Evolutionary conservation across 2,113 vertebrate genomes (phyloP).

Genomic region (Apodemus sylvaticus): DNA sequence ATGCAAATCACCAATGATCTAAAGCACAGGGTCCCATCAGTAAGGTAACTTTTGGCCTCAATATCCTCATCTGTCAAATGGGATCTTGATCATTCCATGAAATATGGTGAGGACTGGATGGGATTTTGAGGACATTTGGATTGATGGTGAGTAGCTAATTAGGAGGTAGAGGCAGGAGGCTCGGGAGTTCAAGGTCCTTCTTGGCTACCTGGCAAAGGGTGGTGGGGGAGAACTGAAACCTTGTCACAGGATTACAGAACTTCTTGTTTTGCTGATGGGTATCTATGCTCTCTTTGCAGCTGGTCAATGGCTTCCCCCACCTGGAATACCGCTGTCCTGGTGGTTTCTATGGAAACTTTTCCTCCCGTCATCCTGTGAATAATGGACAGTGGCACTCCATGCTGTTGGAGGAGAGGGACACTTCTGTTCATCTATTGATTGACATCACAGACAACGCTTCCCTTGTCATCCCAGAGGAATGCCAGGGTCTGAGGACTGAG

Average conservation of each 20-base stretch:
- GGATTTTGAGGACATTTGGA: neutral
- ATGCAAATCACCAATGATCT: neutral
- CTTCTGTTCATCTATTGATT: slow-evolving; percentile 84
- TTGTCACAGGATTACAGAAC: neutral
- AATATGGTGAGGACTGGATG: neutral
- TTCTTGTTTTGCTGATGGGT: neutral
- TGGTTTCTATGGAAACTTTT: slow-evolving; percentile 77
- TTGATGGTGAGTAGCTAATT: too few relatives aligned
- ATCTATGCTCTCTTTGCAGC: slow-evolving; percentile 83
- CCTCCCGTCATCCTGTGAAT: slow-evolving; percentile 81
- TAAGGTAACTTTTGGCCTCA: neutral
- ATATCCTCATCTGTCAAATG: neutral
- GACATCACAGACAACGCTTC: slow-evolving; percentile 82
- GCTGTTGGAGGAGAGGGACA: slow-evolving; percentile 89
- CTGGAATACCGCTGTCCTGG: slow-evolving; percentile 89
- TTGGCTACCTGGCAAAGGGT: neutral
- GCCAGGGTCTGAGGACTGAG: slow-evolving; percentile 80
- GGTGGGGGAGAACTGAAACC: neutral
- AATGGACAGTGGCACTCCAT: slow-evolving; percentile 91
- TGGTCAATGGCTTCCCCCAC: slow-evolving; percentile 86
- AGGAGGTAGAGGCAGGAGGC: neutral
- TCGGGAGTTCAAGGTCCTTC: neutral
- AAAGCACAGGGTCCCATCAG: neutral
- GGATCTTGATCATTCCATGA: neutral
- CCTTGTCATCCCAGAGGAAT: slow-evolving; percentile 84